A percentile compares a stretch with the other conserved stretches of the same genome.
These are phyloP conservation scores for Drosophila borborema DNA, from an alignment of 2,888 invertebrate species.

Conservation along the genomic window DNA sequence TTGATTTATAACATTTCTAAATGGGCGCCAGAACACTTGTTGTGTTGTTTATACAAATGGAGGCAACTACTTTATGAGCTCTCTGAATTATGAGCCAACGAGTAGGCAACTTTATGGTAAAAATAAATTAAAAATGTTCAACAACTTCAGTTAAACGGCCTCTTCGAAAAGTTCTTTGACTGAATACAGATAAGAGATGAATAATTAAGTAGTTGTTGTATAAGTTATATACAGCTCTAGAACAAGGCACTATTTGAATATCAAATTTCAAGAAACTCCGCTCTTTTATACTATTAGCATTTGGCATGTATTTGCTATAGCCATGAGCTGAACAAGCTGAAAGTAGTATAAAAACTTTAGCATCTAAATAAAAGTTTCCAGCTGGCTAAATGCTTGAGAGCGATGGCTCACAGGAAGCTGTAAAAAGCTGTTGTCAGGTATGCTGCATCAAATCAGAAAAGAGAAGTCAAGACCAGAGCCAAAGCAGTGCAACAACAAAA, in stretches of 20 bases:
- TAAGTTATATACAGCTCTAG: background rate
- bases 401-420: background rate
- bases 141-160: slow-evolving; percentile 15
- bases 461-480: slow-evolving; percentile 12
- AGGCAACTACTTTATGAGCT: slow-evolving; percentile 44
- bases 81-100: slow-evolving; percentile 33
- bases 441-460: slow-evolving; percentile 23
- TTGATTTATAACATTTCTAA: slow-evolving; percentile 63
- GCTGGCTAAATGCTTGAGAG: background rate
- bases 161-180: background rate
- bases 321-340: background rate
- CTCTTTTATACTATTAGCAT: background rate
- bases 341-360: background rate
- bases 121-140: slow-evolving; percentile 28
- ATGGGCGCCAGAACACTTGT: slow-evolving; percentile 37
- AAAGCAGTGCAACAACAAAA: slow-evolving; percentile 28
- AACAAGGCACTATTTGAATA: background rate
- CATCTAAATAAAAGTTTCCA: background rate
- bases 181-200: background rate
- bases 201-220: background rate
- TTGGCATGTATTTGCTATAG: background rate
- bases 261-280: background rate
- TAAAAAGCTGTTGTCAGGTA: slow-evolving; percentile 4
- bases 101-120: background rate
- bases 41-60: slow-evolving; percentile 40